Evolutionary conservation across 1,140 invertebrate genomes (phyloP).

Genomic region (Oedothorax gibbosus): DNA sequence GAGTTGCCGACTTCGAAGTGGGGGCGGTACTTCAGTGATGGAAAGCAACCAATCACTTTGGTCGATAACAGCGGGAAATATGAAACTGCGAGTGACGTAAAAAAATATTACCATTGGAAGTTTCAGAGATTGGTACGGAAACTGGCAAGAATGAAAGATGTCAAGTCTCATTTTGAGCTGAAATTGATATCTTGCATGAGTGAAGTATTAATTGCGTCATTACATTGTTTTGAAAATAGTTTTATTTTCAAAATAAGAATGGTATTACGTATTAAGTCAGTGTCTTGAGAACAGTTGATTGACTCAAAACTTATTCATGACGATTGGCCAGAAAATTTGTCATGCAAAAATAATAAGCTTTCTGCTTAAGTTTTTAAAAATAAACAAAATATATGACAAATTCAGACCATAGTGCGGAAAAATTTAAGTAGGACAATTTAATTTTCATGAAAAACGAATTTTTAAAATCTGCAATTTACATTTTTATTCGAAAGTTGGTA

Average conservation of each 20-base stretch:
- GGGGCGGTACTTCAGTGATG: conserved; percentile 1
- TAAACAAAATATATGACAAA: no score
- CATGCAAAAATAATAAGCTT: no score
- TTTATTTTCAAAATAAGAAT: conserved; percentile 15
- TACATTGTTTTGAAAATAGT: not conserved
- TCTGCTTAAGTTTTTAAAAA: no score
- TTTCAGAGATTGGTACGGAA: not conserved
- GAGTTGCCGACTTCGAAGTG: not conserved
- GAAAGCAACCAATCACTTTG: not conserved
- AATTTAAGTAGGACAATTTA: no score
- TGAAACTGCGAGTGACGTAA: not conserved
- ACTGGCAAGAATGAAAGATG: not conserved
- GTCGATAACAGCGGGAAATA: conserved; percentile 12
- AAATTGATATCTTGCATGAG: not conserved
- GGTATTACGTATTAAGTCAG: not conserved
- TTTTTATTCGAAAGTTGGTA: no score
- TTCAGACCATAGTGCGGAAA: no score
- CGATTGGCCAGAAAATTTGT: no score
- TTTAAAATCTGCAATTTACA: no score
- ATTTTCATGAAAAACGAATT: no score
- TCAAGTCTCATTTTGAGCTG: not conserved
- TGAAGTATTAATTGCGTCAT: not conserved
- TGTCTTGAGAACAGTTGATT: no score
- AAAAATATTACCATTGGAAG: not conserved
- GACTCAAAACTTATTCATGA: no score